Evolutionary conservation across 2,888 invertebrate species (phyloP), one percentile per base, ranked within the genome.

Genomic region (Nipponacmea schrenckii): DNA sequence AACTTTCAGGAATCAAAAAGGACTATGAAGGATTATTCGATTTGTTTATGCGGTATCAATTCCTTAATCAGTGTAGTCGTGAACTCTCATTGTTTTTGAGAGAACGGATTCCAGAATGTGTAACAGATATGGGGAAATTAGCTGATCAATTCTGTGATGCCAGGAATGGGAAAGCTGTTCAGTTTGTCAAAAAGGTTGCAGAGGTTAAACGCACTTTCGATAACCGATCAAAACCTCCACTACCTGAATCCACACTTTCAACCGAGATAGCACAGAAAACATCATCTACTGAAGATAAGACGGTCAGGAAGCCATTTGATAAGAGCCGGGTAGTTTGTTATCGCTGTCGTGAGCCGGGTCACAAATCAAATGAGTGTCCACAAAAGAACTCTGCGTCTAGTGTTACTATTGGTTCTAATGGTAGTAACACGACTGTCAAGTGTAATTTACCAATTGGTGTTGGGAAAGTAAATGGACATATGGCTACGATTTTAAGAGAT

Each of bases 1-100:
- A 73, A 14, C 69, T 73, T 69, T 20, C 70, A 46, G 62, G 46
- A 15, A 17, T 46, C 14, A 17, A 46, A 17, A 17, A 1, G 15
- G 17, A 17, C 3, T 15, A 50, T 50, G 20, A 50, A 3, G 50
- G 50, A 4, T 50, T 8, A 14, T 50, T 8, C 14, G 50, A 50
- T 50, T 14, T 50, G 50, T n/a, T 50, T 14, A 17, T 50, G n/a
- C 17, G 50, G 5, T 17, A 50, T 14, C 50, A 50, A 14, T 50
- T 50, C 1, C 50, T 50, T 50, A 17, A 50, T 17, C n/a, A n/a
- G 17, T 50, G 50, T 50, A 14, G 3, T 5, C 50, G 20, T 50
- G 50, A 50, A 4, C 4, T 50, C 5, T n/a, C 50, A n/a, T 4
- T 50, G 50, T 50, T 50, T 50, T 50, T 50, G 0, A 2, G 4